Evolutionary conservation across 2,113 vertebrate species (phyloP).

Genomic region (Oceanites oceanicus): DNA sequence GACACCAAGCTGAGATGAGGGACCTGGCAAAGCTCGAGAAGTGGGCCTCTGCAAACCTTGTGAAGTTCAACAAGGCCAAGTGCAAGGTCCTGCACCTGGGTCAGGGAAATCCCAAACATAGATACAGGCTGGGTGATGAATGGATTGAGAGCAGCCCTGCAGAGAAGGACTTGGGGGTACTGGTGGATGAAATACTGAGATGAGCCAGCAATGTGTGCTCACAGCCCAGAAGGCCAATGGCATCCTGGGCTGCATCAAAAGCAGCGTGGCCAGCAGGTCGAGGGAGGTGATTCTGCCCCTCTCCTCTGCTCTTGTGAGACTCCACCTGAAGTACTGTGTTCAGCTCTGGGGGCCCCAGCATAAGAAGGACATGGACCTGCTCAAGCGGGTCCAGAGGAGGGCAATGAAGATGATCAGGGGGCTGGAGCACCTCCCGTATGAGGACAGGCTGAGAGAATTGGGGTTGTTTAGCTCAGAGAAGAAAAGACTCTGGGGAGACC

Average conservation of each 20-base stretch:
- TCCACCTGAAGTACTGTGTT: accelerated
- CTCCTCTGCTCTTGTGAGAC: neutral
- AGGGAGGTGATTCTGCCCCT: neutral
- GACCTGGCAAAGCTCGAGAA: neutral
- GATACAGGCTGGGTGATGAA: neutral
- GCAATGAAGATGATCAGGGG: neutral
- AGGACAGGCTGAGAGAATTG: neutral
- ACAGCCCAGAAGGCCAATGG: too few species aligned
- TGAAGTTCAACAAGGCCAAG: neutral
- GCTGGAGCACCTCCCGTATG: neutral
- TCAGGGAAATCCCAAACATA: neutral
- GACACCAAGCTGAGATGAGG: neutral
- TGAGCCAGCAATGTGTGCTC: too few species aligned
- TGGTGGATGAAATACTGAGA: too few species aligned
- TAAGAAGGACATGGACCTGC: neutral
- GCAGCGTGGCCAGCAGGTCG: too few species aligned
- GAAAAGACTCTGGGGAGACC: neutral
- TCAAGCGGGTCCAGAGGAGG: accelerated
- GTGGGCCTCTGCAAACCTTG: neutral
- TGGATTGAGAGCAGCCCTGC: neutral
- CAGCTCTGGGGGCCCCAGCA: neutral
- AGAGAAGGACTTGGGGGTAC: too few species aligned
- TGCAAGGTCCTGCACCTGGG: neutral
- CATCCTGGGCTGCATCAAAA: too few species aligned
- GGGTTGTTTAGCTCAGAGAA: neutral